Percentiles rank a stretch among this genome's conserved stretches.
Evolutionary conservation across 2,797 vertebrate genomes (phyloP).

Genomic region (Crenichthys baileyi): DNA sequence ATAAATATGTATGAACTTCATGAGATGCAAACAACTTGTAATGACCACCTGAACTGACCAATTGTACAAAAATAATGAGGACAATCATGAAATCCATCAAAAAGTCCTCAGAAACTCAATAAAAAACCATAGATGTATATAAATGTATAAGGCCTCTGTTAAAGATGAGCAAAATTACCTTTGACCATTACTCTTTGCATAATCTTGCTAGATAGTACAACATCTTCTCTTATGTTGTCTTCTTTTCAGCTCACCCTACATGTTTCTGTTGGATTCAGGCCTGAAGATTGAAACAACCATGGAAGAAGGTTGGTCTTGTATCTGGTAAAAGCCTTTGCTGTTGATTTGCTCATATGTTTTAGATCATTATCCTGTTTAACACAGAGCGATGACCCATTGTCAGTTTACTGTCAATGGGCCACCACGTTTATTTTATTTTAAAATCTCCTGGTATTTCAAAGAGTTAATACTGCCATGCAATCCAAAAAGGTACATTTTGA

Average conservation of each 20-base stretch:
- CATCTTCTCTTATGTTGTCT: not conserved
- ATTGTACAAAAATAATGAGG: not conserved
- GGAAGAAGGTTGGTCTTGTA: not conserved
- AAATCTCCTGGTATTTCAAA: not conserved
- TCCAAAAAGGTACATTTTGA: no score
- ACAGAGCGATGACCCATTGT: not conserved
- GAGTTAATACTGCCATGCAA: not conserved
- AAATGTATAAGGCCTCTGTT: not conserved
- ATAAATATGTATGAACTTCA: not conserved
- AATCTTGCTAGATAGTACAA: not conserved
- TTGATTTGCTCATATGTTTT: not conserved
- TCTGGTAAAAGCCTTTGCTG: not conserved
- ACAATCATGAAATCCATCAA: not conserved
- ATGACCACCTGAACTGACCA: not conserved
- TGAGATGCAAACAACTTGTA: not conserved
- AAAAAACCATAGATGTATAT: not conserved
- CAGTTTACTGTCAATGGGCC: no score
- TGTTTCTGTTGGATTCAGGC: not conserved
- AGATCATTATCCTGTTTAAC: not conserved
- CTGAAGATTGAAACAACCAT: not conserved
- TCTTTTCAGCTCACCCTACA: not conserved
- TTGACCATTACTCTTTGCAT: not conserved
- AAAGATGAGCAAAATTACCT: not conserved
- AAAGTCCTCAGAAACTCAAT: not conserved
- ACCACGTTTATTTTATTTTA: no score